Base-by-base conservation (phyloP, 1,140 invertebrate genomes). In the Laupala kohalensis region DNA sequence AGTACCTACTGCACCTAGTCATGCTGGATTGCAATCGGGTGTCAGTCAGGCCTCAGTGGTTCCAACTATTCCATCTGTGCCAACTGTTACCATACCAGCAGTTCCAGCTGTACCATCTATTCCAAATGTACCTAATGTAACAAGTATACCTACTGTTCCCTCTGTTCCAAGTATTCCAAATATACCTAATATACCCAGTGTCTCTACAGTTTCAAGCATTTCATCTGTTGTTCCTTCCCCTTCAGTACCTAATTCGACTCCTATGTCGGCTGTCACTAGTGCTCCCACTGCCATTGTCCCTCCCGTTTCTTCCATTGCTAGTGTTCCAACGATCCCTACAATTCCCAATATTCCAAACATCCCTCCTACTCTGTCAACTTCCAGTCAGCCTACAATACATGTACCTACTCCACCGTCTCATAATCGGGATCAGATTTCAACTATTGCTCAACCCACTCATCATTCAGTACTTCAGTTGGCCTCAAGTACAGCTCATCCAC, bases 381-480 rank as follows among this genome's bases (percentile, higher is more conserved):
- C 29, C 19, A 68, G 64, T 26, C 27, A 68, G 12, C 24, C 23
- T 4, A 69, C 30, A 67, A 25, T 63, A 69, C 4, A 77, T 78
- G n/a, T 73, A 76, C 6, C 69, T 72, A 5, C 77, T 76, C 23
- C 68, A 80, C 27, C 77, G 80, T 71, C 79, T 80, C 67, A 80
- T 77, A 37, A 81, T 81, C 29, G 78, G 80, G 69, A 81, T 79
- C 12, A 78, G 80, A 68, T 77, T 79, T 13, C 77, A 81, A n/a
- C n/a, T n/a, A n/a, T 75, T 81, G 69, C 78, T 79, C 30, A 80
- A 79, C 19, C 81, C 79, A 73, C 80, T 81, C 70, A 81, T 81
- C 71, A 53, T 53, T 53, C 37, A 13, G 37, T 53, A 19, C 37
- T 53, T 0, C 37, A 53, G 19, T 53, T 53, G 4, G 37, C 37